Base-by-base conservation (phyloP, 1,140 invertebrate genomes). In the Ganaspis sp. region DNA sequence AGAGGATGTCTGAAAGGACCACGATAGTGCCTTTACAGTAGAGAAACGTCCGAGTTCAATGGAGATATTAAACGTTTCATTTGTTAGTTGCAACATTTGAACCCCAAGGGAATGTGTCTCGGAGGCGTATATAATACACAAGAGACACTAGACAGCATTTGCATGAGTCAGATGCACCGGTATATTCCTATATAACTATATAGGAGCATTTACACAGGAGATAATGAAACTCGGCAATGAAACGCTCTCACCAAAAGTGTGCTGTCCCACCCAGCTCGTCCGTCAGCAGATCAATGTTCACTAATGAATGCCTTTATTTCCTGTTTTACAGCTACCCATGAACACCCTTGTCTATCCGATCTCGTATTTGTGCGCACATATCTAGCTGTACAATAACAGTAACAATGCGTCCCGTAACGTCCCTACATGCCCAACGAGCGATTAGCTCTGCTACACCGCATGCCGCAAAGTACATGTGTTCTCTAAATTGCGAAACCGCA, bases 251-350 rank as follows among this genome's bases (percentile, higher is more conserved):
- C 34, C 17, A 38, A 70, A 70, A 70, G 19, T 70, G 69, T 26
- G 34, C 17, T 70, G 34, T 42, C 34, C 40, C 69, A 70, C 40
- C 69, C 54, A 45, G 37, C 17, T 38, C 29, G 74, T 76, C 29
- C 37, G 19, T 76, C 58, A 58, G 58, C 58, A 64, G 58, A 64
- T 80, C 78, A 74, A 75, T 42, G 73, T 49, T 58, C 38, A 72
- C 73, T 81, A 81, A 81, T 81, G 79, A 81, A 81, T 81, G 74
- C 69, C 79, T 81, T 78, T 81, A 78, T 78, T 78, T 81, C 74
- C 73, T 64, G 79, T 76, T 81, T 78, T 78, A 75, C 38, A 76
- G 73, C 17, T 70, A n/a, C 4, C 34, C 42, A 21, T 37, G 69
- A 74, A 76, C 73, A 72, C 79, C 49, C 72, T 9, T 72, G 29